Conservation (phyloP, 2,888 invertebrate genomes). For the Macropis europaea region DNA sequence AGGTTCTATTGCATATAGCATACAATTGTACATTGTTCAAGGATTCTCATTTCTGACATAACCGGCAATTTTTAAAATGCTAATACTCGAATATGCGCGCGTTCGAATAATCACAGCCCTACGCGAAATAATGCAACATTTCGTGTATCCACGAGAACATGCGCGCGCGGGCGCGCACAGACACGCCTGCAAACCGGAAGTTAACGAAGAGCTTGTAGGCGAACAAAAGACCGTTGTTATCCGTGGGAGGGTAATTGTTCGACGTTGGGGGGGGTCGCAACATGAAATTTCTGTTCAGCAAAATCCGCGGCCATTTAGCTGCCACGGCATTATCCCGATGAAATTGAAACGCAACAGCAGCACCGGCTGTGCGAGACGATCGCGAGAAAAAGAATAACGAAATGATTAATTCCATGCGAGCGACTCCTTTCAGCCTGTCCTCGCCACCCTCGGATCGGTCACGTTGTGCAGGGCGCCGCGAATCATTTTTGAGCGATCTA, state of each 20-base stretch:
- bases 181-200: conserved; percentile 20
- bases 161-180: conserved; percentile 14
- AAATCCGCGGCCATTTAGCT: conserved; percentile 37
- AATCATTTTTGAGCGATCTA: conserved; percentile 46
- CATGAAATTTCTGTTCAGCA: conserved; percentile 39
- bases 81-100: too few species aligned
- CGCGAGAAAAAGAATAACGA: conserved; percentile 12
- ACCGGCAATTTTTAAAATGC: too few species aligned
- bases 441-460: neutral
- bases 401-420: conserved; percentile 37
- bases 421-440: conserved; percentile 16
- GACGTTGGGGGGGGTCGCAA: conserved; percentile 44
- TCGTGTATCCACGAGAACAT: conserved; percentile 22
- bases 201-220: conserved; percentile 52
- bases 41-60: too few species aligned
- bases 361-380: neutral
- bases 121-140: conserved; percentile 39
- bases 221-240: conserved; percentile 58
- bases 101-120: too few species aligned
- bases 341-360: conserved; percentile 15
- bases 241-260: conserved; percentile 53
- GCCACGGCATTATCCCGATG: conserved; percentile 26
- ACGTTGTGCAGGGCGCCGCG: neutral
- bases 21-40: too few species aligned
- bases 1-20: too few species aligned